Percentiles rank a stretch among this genome's conserved stretches.
Conservation (phyloP, 2,888 invertebrate species). For the Aspidapion aeneum region DNA sequence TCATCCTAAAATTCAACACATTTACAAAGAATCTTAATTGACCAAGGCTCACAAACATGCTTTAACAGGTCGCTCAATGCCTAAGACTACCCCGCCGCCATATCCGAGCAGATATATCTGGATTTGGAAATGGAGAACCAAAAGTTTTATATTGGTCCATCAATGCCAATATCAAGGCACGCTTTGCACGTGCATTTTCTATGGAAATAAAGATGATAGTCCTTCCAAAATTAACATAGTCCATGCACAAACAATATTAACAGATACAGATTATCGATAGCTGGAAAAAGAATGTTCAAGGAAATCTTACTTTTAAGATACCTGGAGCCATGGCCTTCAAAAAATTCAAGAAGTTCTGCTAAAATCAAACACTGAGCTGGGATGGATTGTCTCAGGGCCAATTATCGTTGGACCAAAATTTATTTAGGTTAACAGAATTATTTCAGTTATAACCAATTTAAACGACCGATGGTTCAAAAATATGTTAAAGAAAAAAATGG, state of each 20-base stretch:
- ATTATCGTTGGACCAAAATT: background rate
- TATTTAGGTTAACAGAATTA: background rate
- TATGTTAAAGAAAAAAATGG: too few species aligned
- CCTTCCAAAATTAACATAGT: background rate
- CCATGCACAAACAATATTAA: background rate
- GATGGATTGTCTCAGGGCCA: constrained; percentile 3
- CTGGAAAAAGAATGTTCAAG: background rate
- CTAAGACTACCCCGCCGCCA: background rate
- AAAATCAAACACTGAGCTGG: background rate
- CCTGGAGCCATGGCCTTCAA: background rate
- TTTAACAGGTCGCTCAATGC: background rate
- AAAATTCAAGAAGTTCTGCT: background rate
- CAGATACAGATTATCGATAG: background rate
- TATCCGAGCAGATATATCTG: background rate
- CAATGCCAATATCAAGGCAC: background rate
- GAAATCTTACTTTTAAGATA: background rate
- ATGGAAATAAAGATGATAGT: background rate
- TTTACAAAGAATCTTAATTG: background rate
- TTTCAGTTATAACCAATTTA: too few species aligned
- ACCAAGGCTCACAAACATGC: constrained; percentile 5
- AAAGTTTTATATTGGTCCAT: background rate
- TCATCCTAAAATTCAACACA: background rate
- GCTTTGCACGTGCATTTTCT: background rate
- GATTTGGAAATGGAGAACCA: constrained; percentile 2
- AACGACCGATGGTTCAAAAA: too few species aligned